Percentiles rank a stretch among this genome's conserved stretches.
These are phyloP conservation scores for Alcedo atthis DNA, from an alignment of 2,797 vertebrate species.

Conservation along the genomic window DNA sequence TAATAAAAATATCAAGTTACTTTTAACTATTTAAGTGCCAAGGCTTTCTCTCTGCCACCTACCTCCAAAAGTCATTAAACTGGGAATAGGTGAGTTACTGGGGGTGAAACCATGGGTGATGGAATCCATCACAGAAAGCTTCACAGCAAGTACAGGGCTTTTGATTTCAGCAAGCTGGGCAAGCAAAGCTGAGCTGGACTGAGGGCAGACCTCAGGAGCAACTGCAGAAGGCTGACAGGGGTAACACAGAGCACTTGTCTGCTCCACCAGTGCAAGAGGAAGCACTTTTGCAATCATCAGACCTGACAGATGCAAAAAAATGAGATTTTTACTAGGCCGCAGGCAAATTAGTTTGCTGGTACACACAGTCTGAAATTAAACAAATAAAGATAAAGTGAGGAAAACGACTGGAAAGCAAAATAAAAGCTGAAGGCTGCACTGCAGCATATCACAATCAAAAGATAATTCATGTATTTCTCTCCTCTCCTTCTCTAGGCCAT, in stretches of 20 bases:
- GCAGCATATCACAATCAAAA: background rate
- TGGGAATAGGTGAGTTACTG: background rate
- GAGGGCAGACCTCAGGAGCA: background rate
- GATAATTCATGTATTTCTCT: background rate
- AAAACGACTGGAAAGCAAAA: background rate
- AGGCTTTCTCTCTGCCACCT: background rate
- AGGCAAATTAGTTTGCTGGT: constrained; percentile 6
- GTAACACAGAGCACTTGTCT: background rate
- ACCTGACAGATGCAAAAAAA: constrained; percentile 16
- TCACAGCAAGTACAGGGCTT: background rate
- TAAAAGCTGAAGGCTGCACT: constrained; percentile 7
- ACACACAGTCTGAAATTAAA: constrained; percentile 29
- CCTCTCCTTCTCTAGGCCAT: background rate
- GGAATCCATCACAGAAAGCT: background rate
- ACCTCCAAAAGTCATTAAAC: background rate
- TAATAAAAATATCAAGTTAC: background rate
- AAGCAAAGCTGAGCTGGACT: background rate
- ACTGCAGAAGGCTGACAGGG: background rate
- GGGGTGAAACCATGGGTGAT: background rate
- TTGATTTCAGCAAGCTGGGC: background rate
- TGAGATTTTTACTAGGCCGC: background rate
- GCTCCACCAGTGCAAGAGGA: background rate
- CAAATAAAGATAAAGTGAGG: constrained; percentile 22
- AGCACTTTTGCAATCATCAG: constrained; percentile 19
- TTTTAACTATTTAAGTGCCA: background rate